Evolutionary conservation across 2,888 invertebrate genomes (phyloP).

Genomic region (Nemotelus nigrinus): DNA sequence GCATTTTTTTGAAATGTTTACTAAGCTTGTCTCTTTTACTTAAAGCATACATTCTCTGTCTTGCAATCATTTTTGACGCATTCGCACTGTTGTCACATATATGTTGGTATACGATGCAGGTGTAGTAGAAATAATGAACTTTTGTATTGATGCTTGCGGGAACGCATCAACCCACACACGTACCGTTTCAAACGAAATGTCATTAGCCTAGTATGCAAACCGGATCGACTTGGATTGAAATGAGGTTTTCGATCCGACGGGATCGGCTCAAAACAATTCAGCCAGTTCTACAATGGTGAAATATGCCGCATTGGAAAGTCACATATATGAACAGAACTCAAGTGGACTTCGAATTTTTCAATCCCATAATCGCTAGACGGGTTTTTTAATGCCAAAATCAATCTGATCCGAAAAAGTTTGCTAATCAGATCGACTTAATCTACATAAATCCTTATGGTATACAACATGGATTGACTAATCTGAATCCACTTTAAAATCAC

Average conservation of each 20-base stretch:
- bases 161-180: conserved; percentile 1
- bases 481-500: too few relatives aligned
- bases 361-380: too few relatives aligned
- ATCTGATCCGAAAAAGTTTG: too few relatives aligned
- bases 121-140: background rate
- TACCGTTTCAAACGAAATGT: background rate
- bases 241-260: background rate
- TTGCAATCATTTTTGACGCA: background rate
- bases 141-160: background rate
- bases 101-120: background rate
- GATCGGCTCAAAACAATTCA: too few relatives aligned
- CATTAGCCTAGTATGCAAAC: background rate
- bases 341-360: too few relatives aligned
- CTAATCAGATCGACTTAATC: too few relatives aligned
- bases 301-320: too few relatives aligned
- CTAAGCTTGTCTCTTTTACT: conserved; percentile 19
- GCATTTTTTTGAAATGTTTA: conserved; percentile 27
- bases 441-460: too few relatives aligned
- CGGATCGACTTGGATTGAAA: background rate
- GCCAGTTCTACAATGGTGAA: too few relatives aligned
- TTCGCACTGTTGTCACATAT: background rate
- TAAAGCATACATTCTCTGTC: background rate
- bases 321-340: too few relatives aligned
- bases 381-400: too few relatives aligned
- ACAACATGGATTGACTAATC: too few relatives aligned